Conservation (phyloP, 2,888 invertebrate species). For the Tetragonula carbonaria region DNA sequence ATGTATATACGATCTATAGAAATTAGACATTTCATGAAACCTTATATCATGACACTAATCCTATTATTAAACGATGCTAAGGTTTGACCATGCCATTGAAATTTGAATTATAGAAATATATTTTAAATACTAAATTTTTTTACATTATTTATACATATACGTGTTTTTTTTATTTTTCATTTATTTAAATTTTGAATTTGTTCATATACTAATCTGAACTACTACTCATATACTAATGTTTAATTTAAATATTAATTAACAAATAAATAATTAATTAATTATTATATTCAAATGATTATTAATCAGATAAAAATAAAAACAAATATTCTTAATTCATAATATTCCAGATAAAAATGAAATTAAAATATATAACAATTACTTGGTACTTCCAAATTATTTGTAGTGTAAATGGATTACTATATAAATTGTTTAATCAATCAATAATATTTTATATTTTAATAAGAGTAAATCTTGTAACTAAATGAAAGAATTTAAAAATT, state of each 20-base stretch:
- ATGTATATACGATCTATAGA: conserved; percentile 35
- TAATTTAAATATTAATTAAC: neutral
- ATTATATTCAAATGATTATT: neutral
- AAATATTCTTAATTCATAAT: neutral
- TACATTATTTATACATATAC: neutral
- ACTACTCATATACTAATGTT: neutral
- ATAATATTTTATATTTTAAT: neutral
- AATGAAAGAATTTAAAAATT: neutral
- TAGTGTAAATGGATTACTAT: neutral
- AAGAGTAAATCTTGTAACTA: neutral
- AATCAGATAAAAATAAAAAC: neutral
- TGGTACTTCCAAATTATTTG: neutral
- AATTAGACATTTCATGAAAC: conserved; percentile 72
- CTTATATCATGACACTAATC: conserved; percentile 69
- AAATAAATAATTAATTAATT: no score
- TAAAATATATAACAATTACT: neutral
- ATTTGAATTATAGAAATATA: conserved; percentile 25
- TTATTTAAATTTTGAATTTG: neutral
- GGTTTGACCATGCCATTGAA: conserved; percentile 65
- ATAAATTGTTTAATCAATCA: neutral
- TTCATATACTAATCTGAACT: neutral
- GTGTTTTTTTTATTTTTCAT: neutral
- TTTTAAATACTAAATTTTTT: neutral
- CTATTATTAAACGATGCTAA: conserved; percentile 71
- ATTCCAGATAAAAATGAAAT: neutral